Conservation (phyloP, 1,140 invertebrate genomes). For the Macrotrachela quadricornifera region DNA sequence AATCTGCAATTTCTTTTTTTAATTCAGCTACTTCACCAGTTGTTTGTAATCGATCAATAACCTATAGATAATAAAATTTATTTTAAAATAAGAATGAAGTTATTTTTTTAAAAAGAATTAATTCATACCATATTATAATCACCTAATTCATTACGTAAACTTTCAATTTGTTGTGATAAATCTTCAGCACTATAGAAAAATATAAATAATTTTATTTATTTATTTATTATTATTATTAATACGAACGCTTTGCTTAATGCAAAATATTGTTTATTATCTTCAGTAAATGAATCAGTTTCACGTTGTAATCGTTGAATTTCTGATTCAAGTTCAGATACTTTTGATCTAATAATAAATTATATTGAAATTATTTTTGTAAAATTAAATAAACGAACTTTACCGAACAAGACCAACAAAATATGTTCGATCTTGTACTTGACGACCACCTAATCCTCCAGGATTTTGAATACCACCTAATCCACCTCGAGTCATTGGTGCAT, state of each 20-base stretch:
- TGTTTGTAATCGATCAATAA: constrained; percentile 5
- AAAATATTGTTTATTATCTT: constrained; percentile 8
- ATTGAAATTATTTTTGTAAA: too few species aligned
- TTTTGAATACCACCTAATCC: constrained; percentile 5
- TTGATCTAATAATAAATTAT: background rate
- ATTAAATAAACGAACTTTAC: too few species aligned
- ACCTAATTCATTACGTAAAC: background rate
- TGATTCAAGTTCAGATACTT: constrained; percentile 4
- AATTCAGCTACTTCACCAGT: constrained; percentile 1
- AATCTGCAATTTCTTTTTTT: constrained; percentile 1
- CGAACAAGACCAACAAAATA: constrained; percentile 5
- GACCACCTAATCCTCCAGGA: background rate
- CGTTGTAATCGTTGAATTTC: constrained; percentile 7
- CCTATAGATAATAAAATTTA: too few species aligned
- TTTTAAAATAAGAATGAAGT: too few species aligned
- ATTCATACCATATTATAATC: constrained; percentile 6
- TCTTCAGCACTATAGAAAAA: constrained; percentile 5
- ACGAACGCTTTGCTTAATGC: constrained; percentile 6
- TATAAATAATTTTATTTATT: background rate
- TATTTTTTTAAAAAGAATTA: too few species aligned
- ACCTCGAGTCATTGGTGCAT: constrained; percentile 7
- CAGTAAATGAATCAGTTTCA: background rate
- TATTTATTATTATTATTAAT: background rate
- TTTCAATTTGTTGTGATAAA: constrained; percentile 5
- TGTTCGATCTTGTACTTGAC: constrained; percentile 5